Evolutionary conservation across 2,113 vertebrate genomes (phyloP).

Genomic region (Brachyhypopomus gauderio): DNA sequence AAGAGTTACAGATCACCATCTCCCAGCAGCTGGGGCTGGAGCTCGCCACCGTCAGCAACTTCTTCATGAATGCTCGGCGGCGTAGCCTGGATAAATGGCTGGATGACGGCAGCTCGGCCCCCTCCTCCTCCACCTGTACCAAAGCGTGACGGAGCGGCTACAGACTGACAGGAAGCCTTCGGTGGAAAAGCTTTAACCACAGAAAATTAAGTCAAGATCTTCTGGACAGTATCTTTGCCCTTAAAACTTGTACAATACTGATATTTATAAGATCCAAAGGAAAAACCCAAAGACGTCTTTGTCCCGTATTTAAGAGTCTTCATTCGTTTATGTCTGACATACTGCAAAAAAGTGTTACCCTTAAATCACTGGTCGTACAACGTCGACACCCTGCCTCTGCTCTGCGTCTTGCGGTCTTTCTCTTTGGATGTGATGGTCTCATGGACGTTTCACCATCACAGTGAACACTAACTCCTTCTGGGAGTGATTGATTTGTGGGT

Average conservation of each 20-base stretch:
- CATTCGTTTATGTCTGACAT: constrained; percentile 84
- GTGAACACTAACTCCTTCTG: constrained; percentile 75
- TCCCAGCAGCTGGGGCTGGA: constrained; percentile 98
- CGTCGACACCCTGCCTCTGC: constrained; percentile 68
- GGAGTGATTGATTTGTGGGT: constrained; percentile 58
- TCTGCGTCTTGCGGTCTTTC: constrained; percentile 68
- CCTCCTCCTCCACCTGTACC: constrained; percentile 93
- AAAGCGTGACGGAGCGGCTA: constrained; percentile 93
- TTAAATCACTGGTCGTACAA: constrained; percentile 79
- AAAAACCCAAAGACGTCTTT: constrained; percentile 99
- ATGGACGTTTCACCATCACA: constrained; percentile 70
- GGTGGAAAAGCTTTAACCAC: constrained; percentile 88
- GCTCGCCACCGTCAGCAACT: constrained; percentile 98
- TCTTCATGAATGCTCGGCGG: constrained; percentile 98
- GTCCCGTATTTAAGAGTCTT: constrained; percentile 87
- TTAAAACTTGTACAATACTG: constrained; percentile 91
- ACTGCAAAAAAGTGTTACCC: constrained; percentile 76
- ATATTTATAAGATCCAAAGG: constrained; percentile 99
- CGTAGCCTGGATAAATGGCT: constrained; percentile 99
- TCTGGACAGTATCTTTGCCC: constrained; percentile 92
- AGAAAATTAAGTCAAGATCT: constrained; percentile 80
- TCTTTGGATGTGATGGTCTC: constrained; percentile 77
- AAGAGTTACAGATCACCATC: constrained; percentile 98
- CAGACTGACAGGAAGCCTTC: constrained; percentile 74
- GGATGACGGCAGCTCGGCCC: constrained; percentile 90